Evolutionary conservation across 2,113 vertebrate genomes (phyloP), one percentile per base, ranked within the genome.

Genomic region (Corythornis cristatus): DNA sequence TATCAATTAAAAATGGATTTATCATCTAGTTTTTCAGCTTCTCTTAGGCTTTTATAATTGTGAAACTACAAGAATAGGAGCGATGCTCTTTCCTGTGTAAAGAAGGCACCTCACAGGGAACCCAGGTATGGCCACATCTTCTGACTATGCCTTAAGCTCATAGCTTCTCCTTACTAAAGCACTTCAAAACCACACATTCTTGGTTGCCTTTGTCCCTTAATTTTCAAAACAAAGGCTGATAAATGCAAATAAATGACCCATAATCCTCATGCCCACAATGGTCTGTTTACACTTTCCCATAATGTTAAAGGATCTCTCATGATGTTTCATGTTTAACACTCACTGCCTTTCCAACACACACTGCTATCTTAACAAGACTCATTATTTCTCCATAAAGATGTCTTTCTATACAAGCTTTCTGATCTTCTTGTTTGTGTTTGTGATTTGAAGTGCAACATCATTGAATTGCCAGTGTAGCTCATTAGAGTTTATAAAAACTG

Each of bases 231-330:
- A 95, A 92, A 86, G 31, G 48, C 73, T 90, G 84, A 94, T 51
- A 95, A 96, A 95, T 93, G 88, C 62, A 96, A 97, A 96, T 50
- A 95, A 95, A 94, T 83, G n/a, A 90, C 12, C 16, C 35, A 6
- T 2, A 43, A 2, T 40, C 22, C 11, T 93, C 33, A 66, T 58
- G 77, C 51, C 58, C 7, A 57, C 5, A 70, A 64, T 48, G 8
- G 18, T 25, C 20, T 71, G 25, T 29, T 77, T 17, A 56, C 5
- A 29, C 9, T 89, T 61, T 68, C n/a, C 43, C 64, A 23, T 46
- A 68, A 71, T 77, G 90, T 80, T 81, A 80, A 56, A 83, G 37
- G 13, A 29, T 42, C 15, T 84, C 83, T 86, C 37, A 66, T 26
- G 20, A 25, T 3, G 5, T 4, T 21, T 65, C 2, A 0, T 37